These are phyloP conservation scores for Astatoreochromis straeleni DNA, from an alignment of 2,113 vertebrate genomes.

Conservation along the genomic window DNA sequence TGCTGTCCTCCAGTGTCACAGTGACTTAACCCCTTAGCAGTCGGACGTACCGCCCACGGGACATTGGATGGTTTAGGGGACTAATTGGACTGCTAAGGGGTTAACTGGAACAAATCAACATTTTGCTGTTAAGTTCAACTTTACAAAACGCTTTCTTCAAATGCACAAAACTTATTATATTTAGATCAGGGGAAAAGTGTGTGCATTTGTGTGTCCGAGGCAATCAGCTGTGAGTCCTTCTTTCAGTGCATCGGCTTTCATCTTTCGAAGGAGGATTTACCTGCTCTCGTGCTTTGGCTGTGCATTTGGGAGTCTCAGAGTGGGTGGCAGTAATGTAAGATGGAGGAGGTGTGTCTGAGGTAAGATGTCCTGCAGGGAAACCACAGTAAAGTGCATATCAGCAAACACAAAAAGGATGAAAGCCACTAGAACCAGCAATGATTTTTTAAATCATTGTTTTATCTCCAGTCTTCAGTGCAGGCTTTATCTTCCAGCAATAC, in stretches of 20 bases:
- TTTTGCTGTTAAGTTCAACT: not conserved
- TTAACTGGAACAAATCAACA: constrained; percentile 47
- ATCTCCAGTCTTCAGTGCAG: not conserved
- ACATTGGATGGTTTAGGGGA: too few relatives aligned
- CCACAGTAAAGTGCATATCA: not conserved
- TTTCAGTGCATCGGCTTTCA: not conserved
- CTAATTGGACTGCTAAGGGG: too few relatives aligned
- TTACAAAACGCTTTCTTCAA: constrained; percentile 15
- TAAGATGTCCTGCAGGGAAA: not conserved
- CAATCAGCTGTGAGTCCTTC: not conserved
- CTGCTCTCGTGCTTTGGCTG: constrained; percentile 10
- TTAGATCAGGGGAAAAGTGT: not conserved
- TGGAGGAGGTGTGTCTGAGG: constrained; percentile 22
- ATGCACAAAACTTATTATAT: not conserved
- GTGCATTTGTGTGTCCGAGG: not conserved
- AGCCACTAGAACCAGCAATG: not conserved
- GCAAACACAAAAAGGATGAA: not conserved
- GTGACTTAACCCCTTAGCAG: too few relatives aligned
- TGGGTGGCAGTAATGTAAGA: constrained; percentile 21
- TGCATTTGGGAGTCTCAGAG: not conserved
- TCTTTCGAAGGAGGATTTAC: constrained; percentile 10
- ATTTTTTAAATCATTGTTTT: not conserved
- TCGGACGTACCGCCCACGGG: too few relatives aligned
- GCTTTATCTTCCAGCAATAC: fast-evolving
- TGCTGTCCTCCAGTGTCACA: not conserved